Evolutionary conservation across 1,140 invertebrate genomes (phyloP), one percentile per base, ranked within the genome.

Genomic region (Sycophila sp.): DNA sequence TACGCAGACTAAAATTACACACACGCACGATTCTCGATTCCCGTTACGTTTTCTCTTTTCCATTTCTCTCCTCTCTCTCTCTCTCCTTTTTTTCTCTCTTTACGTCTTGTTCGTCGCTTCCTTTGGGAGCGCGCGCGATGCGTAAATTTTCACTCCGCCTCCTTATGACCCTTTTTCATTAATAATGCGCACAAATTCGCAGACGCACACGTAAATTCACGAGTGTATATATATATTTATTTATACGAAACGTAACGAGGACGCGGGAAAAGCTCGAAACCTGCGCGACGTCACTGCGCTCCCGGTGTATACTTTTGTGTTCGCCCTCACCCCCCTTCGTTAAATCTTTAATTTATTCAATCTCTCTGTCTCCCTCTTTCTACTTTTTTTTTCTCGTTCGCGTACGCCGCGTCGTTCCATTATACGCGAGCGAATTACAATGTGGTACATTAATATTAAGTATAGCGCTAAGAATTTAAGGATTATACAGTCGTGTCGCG

Each of bases 1-100:
- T 58, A 26, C 26, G 32, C 59, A 38, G 30, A 64, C 40, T 70
- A 70, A 45, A 66, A 36, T 71, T 67, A 45, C 59, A 66, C 64
- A 68, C 55, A 22, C 42, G 42, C 42, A 56, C 19, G 34, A 60
- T 53, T 60, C 28, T 36, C 19, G 42, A 22, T 51, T 64, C 24
- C 73, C 47, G 47, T 69, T 65, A 28, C 56, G 64, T 69, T 59
- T 67, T 74, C 58, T 49, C 40, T 2, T 11, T 11, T 17, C 7
- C 19, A 22, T 47, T 22, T 17, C 42, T n/a, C 4, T 2, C 22
- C 6, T 22, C 17, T 15, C 19, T 17, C 5, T 19, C 7, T 47
- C 1, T 6, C 1, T 17, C n/a, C 17, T 22, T 7, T 47, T 19
- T 22, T n/a, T 22, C n/a, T 47, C 40, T 42, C 40, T 13, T 17